These are phyloP conservation scores for Amphipoea oculea DNA, from an alignment of 2,888 invertebrate species.

Conservation along the genomic window DNA sequence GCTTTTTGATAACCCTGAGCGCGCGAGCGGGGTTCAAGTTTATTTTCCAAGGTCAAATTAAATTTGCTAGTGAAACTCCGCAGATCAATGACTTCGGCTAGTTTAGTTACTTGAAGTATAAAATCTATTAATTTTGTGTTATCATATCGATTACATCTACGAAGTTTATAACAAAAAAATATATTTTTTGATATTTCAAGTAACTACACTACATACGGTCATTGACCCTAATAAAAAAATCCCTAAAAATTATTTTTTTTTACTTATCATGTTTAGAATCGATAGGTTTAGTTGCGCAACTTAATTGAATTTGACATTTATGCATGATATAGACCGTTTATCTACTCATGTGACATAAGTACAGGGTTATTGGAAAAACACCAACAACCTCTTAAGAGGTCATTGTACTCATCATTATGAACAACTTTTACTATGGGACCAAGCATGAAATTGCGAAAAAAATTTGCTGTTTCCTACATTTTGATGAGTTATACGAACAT, in stretches of 20 bases:
- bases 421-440: too few species aligned
- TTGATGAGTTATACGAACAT: too few species aligned
- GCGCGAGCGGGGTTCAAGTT: background rate
- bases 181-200: background rate
- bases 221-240: background rate
- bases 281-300: background rate
- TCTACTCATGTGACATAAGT: too few species aligned
- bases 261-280: background rate
- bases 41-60: background rate
- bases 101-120: too few species aligned
- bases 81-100: background rate
- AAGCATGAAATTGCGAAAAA: too few species aligned
- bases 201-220: background rate
- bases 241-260: background rate
- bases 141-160: background rate
- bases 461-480: too few species aligned
- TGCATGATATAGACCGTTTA: background rate
- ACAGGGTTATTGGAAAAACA: too few species aligned
- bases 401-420: too few species aligned
- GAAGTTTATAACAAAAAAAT: background rate
- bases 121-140: background rate
- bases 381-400: too few species aligned
- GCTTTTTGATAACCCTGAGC: background rate
- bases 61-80: background rate
- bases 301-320: background rate